Base-by-base conservation (phyloP, 2,888 invertebrate genomes). In the Tachina fera region DNA sequence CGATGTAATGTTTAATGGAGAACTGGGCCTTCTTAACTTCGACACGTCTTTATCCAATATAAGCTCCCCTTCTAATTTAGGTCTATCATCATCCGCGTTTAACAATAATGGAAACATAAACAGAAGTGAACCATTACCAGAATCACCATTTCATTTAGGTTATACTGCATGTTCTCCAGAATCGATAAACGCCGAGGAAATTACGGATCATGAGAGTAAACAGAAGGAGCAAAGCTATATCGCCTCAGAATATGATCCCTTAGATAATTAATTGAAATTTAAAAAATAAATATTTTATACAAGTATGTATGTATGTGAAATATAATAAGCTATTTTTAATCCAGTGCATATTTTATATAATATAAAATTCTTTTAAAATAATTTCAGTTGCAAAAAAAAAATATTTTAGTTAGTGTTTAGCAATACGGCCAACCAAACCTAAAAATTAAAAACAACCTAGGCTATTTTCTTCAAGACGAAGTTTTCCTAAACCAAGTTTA, bases 1-100 rank as follows among this genome's bases (percentile, higher is more conserved):
- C 16, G 80, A 81, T 11, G 74, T 74, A 8, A 47, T 81, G 39
- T 81, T 81, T n/a, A 47, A 81, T 45, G 80, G 67, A 19, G 80
- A 81, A 51, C 16, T 81, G 19, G 72, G 80, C 4, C 67, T 81
- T 16, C 60, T 81, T 5, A 74, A 74, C n/a, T 81, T 60, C 22
- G 13, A 68, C 9, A 74, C 74, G 3, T 43, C 74, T 1, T 67
- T 81, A 74, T 43, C 47, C 3, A 81, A 81, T 68, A 31, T 74
- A 22, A 49, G 49, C 9, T 14, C 53, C 9, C 19, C 9, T 16
- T 14, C 10, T 22, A 41, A 43, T 14, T 16, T 70, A 19, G 56
- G 16, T 31, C 0, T 22, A 13, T n/a, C 51, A n/a, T 19, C 13
- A 1, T 39, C 60, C 13, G 16, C 16, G 8, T 31, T 16, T 68